Evolutionary conservation across 2,797 vertebrate species (phyloP), one percentile per base, ranked within the genome.

Genomic region (Sandelia bainsii): DNA sequence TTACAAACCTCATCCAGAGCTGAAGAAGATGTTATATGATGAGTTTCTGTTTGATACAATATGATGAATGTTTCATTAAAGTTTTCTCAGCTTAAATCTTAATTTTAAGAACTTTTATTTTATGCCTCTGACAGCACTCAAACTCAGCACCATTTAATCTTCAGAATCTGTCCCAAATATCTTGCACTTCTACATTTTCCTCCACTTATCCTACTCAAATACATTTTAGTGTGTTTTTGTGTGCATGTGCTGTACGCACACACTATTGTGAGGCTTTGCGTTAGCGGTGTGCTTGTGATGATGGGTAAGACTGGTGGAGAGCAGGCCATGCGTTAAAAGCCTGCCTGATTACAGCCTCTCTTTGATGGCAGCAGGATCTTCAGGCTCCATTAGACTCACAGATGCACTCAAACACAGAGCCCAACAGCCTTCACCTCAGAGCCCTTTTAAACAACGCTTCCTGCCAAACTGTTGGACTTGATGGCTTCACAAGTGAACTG

Each of bases 301-400:
- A 19, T 44, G 37, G 20, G 27, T 1, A 25, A 13, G 42, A 7
- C 62, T 46, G 51, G 51, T 50, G 32, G 51, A 16, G 51, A 62
- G 27, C 40, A 8, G 52, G 46, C 40, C 40, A 3, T 34, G 50
- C n/a, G 42, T 50, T 80, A 53, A 72, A 76, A 76, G 63, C 46
- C 54, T 40, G 45, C 34, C 50, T 79, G 72, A 83, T 81, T 75
- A 40, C 68, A 64, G 77, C 65, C 37, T 66, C 46, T 67, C 68
- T 75, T 37, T 46, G 40, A 50, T 52, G 67, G 62, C 72, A 53
- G 76, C 62, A 10, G 58, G 48, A 56, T 73, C 60, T 72, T 81
- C 73, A 81, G 66, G 60, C 79, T 79, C 83, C 81, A 75, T 85
- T 77, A 83, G 62, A 67, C 52, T 69, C 77, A 72, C 71, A 73